Conservation (phyloP, 2,888 invertebrate species). For the Alloscopus bannaensis region DNA sequence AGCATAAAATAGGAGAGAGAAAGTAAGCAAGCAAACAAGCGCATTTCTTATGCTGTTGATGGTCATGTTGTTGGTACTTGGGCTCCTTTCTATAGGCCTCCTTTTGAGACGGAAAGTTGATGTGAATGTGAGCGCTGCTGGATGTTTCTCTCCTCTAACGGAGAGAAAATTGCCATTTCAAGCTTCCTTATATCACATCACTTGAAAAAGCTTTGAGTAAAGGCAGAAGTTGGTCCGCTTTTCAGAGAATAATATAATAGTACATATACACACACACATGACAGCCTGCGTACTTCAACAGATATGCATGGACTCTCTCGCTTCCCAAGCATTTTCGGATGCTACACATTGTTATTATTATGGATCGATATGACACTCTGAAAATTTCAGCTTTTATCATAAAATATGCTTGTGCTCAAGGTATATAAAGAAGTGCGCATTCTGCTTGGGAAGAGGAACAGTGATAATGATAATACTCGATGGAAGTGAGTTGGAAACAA, state of each 20-base stretch:
- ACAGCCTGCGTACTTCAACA: no score
- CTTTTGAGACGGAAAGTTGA: constrained; percentile 31
- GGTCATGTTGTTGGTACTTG: constrained; percentile 19
- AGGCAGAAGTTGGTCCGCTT: no score
- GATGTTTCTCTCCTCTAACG: constrained; percentile 57
- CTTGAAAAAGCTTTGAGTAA: neutral
- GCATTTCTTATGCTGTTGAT: constrained; percentile 50
- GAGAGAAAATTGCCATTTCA: constrained; percentile 57
- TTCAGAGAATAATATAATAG: no score
- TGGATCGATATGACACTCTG: constrained; percentile 56
- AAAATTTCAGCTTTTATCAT: constrained; percentile 54
- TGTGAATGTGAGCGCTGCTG: constrained; percentile 55
- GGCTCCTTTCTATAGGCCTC: neutral
- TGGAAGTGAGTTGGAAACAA: neutral
- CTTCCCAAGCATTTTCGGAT: neutral
- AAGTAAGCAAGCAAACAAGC: constrained; percentile 56
- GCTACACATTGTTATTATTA: constrained; percentile 47
- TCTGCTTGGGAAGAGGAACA: no score
- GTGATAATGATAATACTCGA: constrained; percentile 35
- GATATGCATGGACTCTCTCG: neutral
- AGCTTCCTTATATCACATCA: constrained; percentile 40
- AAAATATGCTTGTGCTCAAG: constrained; percentile 50
- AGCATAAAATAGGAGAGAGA: constrained; percentile 49
- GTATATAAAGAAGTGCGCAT: constrained; percentile 43
- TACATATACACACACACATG: no score